Base-by-base conservation (phyloP, 2,888 invertebrate species). In the Chrysomela aeneicollis region DNA sequence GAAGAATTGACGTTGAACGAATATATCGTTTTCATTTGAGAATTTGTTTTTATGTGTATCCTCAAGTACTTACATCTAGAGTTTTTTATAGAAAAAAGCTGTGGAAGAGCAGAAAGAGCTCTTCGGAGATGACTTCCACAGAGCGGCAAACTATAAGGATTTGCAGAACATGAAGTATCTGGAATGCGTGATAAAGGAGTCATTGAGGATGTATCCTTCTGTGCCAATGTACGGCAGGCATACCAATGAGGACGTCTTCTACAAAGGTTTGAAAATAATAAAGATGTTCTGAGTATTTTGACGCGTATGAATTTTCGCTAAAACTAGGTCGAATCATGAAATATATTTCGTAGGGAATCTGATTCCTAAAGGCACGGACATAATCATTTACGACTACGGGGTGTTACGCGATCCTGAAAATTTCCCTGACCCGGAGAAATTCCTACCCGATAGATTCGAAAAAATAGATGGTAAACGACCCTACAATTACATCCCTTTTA, bases 361-460 rank as follows among this genome's bases (percentile, higher is more conserved):
- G 30, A 75, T 76, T 19, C 78, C 83, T 0, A 81, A 82, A 63
- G 81, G 83, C 2, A 80, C 83, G 0, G 78, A 83, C 0, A 67
- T 85, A 0, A 77, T 82, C 1, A 70, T 87, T 15, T 65, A 47
- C 18, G 54, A 53, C 42, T 71, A 67, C 49, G 68, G 64, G 10
- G 59, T 68, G 12, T 64, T 64, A 32, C 64, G 67, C 15, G 68
- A 72, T 55, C 69, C 68, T 17, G 57, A 67, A 12, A 54, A 68
- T 46, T 73, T 66, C 52, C 51, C 58, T 0, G 64, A 73, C 15
- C 73, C 73, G 2, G 67, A 71, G 18, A 69, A 64, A 47, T 72
- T 73, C 46, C 61, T 66, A 55, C 73, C 73, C 17, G 55, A 35
- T 9, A 64, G 73, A 47, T 72, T 70, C 47, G 64, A 66, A 52